phyloP scores from a whole-genome alignment of 2,888 invertebrate species.

The Philopedon plagiatum region DNA sequence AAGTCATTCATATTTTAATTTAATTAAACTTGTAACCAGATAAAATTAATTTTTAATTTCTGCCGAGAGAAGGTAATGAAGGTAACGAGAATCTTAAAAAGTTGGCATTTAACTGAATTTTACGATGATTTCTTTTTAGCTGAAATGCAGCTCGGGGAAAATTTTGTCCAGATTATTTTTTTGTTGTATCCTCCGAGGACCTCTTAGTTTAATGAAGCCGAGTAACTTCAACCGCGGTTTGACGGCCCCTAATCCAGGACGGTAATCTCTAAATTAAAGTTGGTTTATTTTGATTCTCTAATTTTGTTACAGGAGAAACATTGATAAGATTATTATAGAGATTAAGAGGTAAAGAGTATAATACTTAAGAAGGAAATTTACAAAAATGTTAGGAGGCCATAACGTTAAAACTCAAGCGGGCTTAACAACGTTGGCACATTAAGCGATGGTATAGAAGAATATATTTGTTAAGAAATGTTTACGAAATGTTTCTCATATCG shows the following conservation, averaged over 20 bases:
- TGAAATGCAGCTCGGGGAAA: slow-evolving; percentile 62
- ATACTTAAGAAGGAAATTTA: not conserved
- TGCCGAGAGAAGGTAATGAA: slow-evolving; percentile 63
- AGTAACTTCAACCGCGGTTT: slow-evolving; percentile 63
- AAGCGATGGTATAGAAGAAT: too few relatives aligned
- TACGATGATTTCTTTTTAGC: slow-evolving; percentile 63
- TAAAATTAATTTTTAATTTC: slow-evolving; percentile 70
- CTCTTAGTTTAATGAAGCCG: slow-evolving; percentile 68
- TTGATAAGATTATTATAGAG: not conserved
- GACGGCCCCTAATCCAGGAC: slow-evolving; percentile 58
- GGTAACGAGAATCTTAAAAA: slow-evolving; percentile 61
- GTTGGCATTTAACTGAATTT: slow-evolving; percentile 60
- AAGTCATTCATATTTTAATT: slow-evolving; percentile 65
- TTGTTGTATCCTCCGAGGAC: slow-evolving; percentile 65
- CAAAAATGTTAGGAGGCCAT: not conserved
- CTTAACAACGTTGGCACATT: too few relatives aligned
- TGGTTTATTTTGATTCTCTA: slow-evolving; percentile 15
- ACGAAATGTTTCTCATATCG: too few relatives aligned
- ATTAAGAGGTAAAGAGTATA: not conserved
- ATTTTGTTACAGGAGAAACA: not conserved
- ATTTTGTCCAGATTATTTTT: slow-evolving; percentile 69
- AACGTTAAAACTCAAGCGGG: too few relatives aligned
- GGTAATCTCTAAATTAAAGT: slow-evolving; percentile 37
- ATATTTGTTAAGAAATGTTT: too few relatives aligned
- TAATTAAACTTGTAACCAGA: slow-evolving; percentile 69